These are phyloP conservation scores for Acyrthosiphon pisum DNA, from an alignment of 1,140 invertebrate genomes.

Conservation along the genomic window DNA sequence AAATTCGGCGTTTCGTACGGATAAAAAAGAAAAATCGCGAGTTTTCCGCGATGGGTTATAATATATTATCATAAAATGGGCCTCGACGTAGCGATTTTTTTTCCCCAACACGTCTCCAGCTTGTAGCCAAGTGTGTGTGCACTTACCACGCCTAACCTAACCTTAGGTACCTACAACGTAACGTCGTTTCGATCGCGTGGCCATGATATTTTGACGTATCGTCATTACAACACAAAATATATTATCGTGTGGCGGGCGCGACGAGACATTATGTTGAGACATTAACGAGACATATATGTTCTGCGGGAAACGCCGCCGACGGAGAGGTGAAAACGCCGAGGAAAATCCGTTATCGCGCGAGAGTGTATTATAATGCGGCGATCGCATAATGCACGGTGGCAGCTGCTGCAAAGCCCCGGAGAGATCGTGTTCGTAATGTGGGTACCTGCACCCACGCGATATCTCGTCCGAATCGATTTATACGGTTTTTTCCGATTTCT, in stretches of 20 bases:
- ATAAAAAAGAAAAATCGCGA: not conserved
- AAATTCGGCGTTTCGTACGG: not conserved
- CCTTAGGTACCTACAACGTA: too few species aligned
- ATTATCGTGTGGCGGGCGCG: not conserved
- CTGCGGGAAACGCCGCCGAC: not conserved
- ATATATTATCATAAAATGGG: not conserved
- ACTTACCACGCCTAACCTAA: not conserved
- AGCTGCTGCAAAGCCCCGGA: not conserved
- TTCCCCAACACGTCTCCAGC: not conserved
- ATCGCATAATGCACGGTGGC: not conserved
- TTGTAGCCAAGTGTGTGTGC: not conserved
- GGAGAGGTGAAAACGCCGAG: not conserved
- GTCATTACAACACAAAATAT: not conserved
- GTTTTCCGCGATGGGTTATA: not conserved
- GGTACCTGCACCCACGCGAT: too few species aligned
- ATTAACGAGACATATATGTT: too few species aligned
- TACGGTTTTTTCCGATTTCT: not conserved
- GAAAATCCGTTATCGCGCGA: not conserved
- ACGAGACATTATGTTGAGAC: too few species aligned
- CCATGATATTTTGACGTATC: not conserved
- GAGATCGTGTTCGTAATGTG: not conserved
- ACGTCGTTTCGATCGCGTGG: not conserved
- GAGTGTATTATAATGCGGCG: not conserved
- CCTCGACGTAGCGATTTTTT: not conserved
- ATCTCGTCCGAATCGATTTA: not conserved